phyloP scores from a whole-genome alignment of 1,140 invertebrate genomes.

The Phymorhynchus buccinoides region DNA sequence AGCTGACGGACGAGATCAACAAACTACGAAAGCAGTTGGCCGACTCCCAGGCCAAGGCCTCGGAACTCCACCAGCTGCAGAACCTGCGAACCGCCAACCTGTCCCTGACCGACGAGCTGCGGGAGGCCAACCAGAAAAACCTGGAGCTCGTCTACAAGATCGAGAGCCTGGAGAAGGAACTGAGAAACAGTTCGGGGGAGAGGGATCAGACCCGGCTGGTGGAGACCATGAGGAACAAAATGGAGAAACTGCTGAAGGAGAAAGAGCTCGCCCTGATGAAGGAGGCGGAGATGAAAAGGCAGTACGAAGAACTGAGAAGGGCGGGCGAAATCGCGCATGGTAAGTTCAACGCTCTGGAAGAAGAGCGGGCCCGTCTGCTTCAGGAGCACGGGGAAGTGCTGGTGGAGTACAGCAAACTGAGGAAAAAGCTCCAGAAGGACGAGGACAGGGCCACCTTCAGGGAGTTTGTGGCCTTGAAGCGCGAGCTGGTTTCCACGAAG shows the following conservation, averaged over 20 bases:
- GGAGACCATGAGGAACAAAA: constrained; percentile 44
- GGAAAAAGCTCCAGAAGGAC: constrained; percentile 49
- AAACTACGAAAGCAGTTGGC: neutral
- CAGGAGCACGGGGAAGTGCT: constrained; percentile 45
- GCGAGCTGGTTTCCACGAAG: constrained; percentile 56
- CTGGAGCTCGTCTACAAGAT: constrained; percentile 52
- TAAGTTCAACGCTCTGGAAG: constrained; percentile 8
- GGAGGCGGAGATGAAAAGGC: constrained; percentile 5
- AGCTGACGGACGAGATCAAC: constrained; percentile 41
- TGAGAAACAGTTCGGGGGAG: constrained; percentile 42
- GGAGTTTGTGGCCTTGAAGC: constrained; percentile 63
- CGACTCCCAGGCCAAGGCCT: neutral
- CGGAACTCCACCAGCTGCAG: constrained; percentile 28
- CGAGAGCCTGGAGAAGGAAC: constrained; percentile 49
- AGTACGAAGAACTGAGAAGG: neutral
- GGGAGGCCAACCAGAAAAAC: constrained; percentile 54
- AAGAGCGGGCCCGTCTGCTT: constrained; percentile 23
- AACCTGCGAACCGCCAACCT: constrained; percentile 33
- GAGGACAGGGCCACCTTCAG: constrained; percentile 58
- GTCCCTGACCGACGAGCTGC: constrained; percentile 46
- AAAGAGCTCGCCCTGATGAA: constrained; percentile 24
- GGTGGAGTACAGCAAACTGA: constrained; percentile 49
- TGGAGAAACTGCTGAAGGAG: constrained; percentile 45
- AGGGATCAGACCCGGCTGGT: constrained; percentile 40
- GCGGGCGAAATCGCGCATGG: neutral